Evolutionary conservation across 2,797 vertebrate species (phyloP).

Genomic region (Hybognathus amarus): DNA sequence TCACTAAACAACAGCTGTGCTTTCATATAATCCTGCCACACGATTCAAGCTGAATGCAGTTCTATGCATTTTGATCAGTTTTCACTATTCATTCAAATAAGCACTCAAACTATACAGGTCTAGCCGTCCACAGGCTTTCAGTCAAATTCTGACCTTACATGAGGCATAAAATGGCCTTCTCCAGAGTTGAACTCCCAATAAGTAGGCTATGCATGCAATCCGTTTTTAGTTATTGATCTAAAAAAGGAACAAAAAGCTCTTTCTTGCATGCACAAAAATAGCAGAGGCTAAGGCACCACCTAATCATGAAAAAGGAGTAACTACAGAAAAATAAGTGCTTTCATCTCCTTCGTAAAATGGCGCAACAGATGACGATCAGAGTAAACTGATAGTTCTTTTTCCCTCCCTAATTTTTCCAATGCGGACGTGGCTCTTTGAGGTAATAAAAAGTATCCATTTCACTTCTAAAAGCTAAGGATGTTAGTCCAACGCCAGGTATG

Average conservation of each 20-base stretch:
- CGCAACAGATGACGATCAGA: slow-evolving; percentile 47
- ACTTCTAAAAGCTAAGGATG: slow-evolving; percentile 65
- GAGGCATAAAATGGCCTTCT: slow-evolving; percentile 43
- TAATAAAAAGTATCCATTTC: slow-evolving; percentile 75
- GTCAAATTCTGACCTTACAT: slow-evolving; percentile 67
- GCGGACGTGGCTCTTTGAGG: slow-evolving; percentile 72
- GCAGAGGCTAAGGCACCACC: slow-evolving; percentile 76
- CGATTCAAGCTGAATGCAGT: slow-evolving; percentile 12
- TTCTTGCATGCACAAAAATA: slow-evolving; percentile 71
- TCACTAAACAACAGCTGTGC: slow-evolving; percentile 3
- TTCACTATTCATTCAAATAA: slow-evolving; percentile 17
- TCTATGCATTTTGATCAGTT: slow-evolving; percentile 23
- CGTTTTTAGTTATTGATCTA: slow-evolving; percentile 68
- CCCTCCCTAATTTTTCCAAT: slow-evolving; percentile 63
- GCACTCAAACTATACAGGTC: slow-evolving; percentile 31
- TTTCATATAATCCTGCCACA: slow-evolving; percentile 6
- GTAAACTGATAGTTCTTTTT: slow-evolving; percentile 68
- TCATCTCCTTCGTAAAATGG: slow-evolving; percentile 54
- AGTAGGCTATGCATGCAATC: slow-evolving; percentile 59
- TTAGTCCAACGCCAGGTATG: slow-evolving; percentile 67
- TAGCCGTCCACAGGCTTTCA: slow-evolving; percentile 17
- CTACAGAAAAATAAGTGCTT: slow-evolving; percentile 52
- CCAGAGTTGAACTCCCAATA: slow-evolving; percentile 61
- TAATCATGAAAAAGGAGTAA: slow-evolving; percentile 63
- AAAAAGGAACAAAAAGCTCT: slow-evolving; percentile 66